These are phyloP conservation scores for Heliornis fulica DNA, from an alignment of 2,113 vertebrate species.

Conservation along the genomic window DNA sequence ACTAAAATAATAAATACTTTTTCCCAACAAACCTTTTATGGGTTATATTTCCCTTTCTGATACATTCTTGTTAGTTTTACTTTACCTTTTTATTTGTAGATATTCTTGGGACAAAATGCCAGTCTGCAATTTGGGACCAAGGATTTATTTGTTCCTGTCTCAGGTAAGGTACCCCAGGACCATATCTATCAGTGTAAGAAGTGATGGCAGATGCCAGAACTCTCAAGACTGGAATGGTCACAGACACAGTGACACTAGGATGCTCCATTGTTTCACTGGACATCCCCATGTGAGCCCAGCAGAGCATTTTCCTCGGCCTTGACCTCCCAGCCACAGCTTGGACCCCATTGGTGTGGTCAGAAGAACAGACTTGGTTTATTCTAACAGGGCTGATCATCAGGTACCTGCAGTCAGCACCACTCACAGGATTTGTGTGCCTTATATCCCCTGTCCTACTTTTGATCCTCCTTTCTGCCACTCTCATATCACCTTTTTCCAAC, in stretches of 20 bases:
- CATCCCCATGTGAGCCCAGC: neutral
- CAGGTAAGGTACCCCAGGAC: neutral
- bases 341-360: neutral
- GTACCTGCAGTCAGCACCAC: neutral
- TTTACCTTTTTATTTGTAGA: neutral
- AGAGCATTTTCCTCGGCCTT: accelerated
- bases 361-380: neutral
- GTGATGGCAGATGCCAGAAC: neutral
- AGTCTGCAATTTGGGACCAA: neutral
- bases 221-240: neutral
- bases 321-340: neutral
- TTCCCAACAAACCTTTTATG: neutral
- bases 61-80: neutral
- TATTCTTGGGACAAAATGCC: neutral
- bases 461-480: neutral
- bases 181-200: neutral
- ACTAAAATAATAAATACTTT: neutral
- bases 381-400: neutral
- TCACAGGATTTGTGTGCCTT: neutral
- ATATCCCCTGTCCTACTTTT: neutral
- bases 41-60: neutral
- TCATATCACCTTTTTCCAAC: neutral
- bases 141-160: neutral
- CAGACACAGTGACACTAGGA: neutral
- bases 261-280: neutral